A percentile compares a stretch with the other conserved stretches of the same genome.
These are phyloP conservation scores for Galerucella pusilla DNA, from an alignment of 2,888 invertebrate species.

Conservation along the genomic window DNA sequence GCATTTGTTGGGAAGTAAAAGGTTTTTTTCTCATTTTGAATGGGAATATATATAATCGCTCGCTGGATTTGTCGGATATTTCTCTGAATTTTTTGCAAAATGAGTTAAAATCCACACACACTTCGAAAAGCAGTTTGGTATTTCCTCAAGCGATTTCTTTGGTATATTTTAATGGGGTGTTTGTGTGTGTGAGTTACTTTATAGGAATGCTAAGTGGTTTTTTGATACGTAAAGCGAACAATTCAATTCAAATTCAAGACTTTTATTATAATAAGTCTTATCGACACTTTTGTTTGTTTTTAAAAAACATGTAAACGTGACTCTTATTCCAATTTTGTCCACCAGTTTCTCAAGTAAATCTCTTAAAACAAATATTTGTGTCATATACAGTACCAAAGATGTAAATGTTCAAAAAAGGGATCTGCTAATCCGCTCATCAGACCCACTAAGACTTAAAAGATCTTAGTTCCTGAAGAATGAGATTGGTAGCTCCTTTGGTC, in stretches of 20 bases:
- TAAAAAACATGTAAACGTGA: too few species aligned
- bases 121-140: background rate
- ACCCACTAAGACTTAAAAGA: too few species aligned
- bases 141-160: background rate
- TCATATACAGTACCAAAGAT: too few species aligned
- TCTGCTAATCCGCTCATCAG: too few species aligned
- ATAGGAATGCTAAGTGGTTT: background rate
- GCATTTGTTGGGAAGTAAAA: slow-evolving; percentile 5
- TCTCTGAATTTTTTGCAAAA: background rate
- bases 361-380: too few species aligned
- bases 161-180: background rate
- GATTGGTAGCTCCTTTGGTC: too few species aligned
- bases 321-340: too few species aligned
- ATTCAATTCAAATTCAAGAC: background rate
- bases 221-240: background rate
- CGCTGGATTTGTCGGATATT: slow-evolving; percentile 9
- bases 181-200: background rate
- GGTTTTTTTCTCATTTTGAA: slow-evolving; percentile 5
- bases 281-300: too few species aligned
- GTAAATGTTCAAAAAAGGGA: too few species aligned
- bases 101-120: background rate
- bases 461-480: too few species aligned
- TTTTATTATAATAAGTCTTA: background rate
- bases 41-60: slow-evolving; percentile 1
- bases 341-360: too few species aligned